A percentile compares a stretch with the other conserved stretches of the same genome.
Conservation (phyloP, 2,113 vertebrate species). For the Proteles cristata region DNA sequence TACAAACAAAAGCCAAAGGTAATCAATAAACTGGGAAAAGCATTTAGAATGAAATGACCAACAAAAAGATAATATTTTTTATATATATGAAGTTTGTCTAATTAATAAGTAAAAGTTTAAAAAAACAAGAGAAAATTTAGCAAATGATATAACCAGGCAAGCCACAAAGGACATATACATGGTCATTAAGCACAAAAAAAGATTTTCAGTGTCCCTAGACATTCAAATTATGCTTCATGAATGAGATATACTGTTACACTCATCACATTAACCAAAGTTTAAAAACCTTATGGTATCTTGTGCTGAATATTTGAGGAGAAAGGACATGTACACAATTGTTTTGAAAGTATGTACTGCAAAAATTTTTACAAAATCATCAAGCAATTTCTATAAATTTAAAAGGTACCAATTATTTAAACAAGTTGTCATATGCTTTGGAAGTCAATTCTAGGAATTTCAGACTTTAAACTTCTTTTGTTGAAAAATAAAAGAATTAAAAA, state of each 20-base stretch:
- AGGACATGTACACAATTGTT: neutral
- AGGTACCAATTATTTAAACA: neutral
- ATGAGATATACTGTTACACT: conserved; percentile 22
- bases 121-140: conserved; percentile 7
- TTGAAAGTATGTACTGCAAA: neutral
- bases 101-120: conserved; percentile 3
- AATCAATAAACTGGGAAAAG: neutral
- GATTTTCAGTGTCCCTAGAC: neutral
- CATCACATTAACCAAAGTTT: neutral
- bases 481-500: neutral
- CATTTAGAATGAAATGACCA: conserved; percentile 15
- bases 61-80: neutral
- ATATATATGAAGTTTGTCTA: neutral
- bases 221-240: neutral
- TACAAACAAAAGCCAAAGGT: neutral
- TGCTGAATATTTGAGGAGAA: neutral
- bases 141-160: neutral
- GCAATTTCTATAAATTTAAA: neutral
- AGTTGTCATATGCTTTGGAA: neutral
- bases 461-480: neutral
- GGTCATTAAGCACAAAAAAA: neutral
- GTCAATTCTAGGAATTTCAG: neutral
- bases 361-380: neutral
- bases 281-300: neutral
- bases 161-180: neutral